Conservation (phyloP, 1,140 invertebrate species). For the Leptinotarsa undecemlineata region DNA sequence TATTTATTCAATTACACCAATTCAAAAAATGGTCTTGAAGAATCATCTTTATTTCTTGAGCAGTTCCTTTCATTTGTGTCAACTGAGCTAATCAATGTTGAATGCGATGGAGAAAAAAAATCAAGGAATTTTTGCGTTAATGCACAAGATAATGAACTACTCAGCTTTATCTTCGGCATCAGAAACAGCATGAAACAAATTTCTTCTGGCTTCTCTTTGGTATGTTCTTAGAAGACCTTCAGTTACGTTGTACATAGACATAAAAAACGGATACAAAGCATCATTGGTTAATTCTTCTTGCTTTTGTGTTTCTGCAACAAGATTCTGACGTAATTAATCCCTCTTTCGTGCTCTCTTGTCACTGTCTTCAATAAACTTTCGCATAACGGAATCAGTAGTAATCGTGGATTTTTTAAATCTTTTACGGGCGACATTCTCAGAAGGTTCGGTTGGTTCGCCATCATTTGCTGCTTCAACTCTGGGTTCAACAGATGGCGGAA, state of each 20-base stretch:
- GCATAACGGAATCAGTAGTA: conserved; percentile 7
- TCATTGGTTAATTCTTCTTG: conserved; percentile 8
- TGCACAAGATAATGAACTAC: too few species aligned
- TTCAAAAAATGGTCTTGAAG: not conserved
- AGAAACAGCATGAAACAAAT: conserved; percentile 6
- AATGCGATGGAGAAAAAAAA: too few species aligned
- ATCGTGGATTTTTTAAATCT: conserved; percentile 6
- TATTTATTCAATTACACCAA: not conserved
- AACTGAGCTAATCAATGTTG: too few species aligned
- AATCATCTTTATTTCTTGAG: not conserved
- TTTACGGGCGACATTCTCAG: conserved; percentile 1
- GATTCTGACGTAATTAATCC: not conserved
- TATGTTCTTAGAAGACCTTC: not conserved
- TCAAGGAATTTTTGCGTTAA: too few species aligned
- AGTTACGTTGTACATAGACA: conserved; percentile 11
- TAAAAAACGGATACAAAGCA: conserved; percentile 11
- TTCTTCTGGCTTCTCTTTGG: conserved; percentile 9
- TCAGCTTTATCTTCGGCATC: conserved; percentile 10
- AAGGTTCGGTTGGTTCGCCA: conserved; percentile 2
- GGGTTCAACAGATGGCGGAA: not conserved
- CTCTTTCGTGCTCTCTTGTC: conserved; percentile 14
- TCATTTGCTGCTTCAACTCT: conserved; percentile 5
- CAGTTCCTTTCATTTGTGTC: too few species aligned
- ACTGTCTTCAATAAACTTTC: conserved; percentile 8
- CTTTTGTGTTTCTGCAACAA: conserved; percentile 14